These are phyloP conservation scores for Numenius arquata DNA, from an alignment of 2,113 vertebrate species.

Conservation along the genomic window DNA sequence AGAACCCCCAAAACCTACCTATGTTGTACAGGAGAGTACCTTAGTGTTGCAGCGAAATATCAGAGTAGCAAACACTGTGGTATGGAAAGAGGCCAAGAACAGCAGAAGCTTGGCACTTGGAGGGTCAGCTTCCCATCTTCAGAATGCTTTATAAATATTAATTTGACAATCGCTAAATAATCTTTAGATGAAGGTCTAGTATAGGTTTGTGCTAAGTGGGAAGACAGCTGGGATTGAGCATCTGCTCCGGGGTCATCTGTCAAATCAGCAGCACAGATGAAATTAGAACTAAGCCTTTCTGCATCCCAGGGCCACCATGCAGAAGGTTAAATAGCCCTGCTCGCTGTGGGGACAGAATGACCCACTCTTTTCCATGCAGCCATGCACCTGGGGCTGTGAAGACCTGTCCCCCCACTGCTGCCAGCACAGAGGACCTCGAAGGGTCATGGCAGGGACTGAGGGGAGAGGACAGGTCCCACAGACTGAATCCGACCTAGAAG, in stretches of 20 bases:
- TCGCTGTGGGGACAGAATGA: background rate
- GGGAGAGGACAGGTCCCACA: background rate
- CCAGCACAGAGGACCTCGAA: fast-evolving
- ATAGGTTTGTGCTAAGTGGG: background rate
- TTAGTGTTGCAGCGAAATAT: background rate
- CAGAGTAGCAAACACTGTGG: background rate
- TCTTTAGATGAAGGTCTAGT: background rate
- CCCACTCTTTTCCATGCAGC: background rate
- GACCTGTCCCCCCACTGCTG: fast-evolving
- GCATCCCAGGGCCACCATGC: background rate
- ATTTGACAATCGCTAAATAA: background rate
- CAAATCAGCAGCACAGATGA: background rate
- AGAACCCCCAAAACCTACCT: background rate
- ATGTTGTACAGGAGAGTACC: background rate
- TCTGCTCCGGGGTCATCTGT: background rate
- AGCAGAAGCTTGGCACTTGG: background rate
- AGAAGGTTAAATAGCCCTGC: background rate
- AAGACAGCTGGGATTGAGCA: background rate
- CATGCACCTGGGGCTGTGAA: background rate
- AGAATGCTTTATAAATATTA: background rate
- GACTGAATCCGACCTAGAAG: background rate
- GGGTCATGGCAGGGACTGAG: fast-evolving
- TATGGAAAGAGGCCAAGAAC: background rate
- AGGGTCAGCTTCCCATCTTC: background rate
- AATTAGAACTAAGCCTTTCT: background rate